Evolutionary conservation across 2,888 invertebrate genomes (phyloP).

Genomic region (Callimorpha dominula): DNA sequence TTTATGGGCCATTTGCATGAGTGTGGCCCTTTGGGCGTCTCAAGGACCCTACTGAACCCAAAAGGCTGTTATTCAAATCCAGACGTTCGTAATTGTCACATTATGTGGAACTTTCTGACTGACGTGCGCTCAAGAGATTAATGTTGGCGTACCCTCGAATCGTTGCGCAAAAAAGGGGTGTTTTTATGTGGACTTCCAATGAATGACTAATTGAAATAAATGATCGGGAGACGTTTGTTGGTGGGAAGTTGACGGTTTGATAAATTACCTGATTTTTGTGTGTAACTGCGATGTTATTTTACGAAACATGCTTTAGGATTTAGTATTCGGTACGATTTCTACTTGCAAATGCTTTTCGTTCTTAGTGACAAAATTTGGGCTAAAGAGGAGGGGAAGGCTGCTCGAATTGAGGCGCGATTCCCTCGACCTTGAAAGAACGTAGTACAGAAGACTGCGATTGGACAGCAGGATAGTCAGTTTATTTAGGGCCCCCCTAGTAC

Average conservation of each 20-base stretch:
- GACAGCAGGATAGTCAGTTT: too few species aligned
- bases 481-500: too few species aligned
- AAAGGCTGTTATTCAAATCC: constrained; percentile 46
- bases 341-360: neutral
- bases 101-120: constrained; percentile 50
- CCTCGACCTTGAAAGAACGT: too few species aligned
- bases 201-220: constrained; percentile 57
- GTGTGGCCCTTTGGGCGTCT: constrained; percentile 9
- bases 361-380: neutral
- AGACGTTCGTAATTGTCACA: constrained; percentile 55
- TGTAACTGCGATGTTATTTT: constrained; percentile 13
- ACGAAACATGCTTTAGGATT: constrained; percentile 4
- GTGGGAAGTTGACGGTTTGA: constrained; percentile 47
- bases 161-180: constrained; percentile 38
- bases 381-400: neutral
- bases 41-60: constrained; percentile 9
- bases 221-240: constrained; percentile 39
- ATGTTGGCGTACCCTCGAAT: constrained; percentile 51
- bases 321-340: constrained; percentile 1
- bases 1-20: constrained; percentile 42
- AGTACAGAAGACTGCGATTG: too few species aligned
- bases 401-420: too few species aligned
- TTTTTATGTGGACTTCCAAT: constrained; percentile 49
- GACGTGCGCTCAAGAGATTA: constrained; percentile 56
- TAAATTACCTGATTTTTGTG: constrained; percentile 34